Conservation (phyloP, 2,797 vertebrate species). For the Furcifer pardalis region DNA sequence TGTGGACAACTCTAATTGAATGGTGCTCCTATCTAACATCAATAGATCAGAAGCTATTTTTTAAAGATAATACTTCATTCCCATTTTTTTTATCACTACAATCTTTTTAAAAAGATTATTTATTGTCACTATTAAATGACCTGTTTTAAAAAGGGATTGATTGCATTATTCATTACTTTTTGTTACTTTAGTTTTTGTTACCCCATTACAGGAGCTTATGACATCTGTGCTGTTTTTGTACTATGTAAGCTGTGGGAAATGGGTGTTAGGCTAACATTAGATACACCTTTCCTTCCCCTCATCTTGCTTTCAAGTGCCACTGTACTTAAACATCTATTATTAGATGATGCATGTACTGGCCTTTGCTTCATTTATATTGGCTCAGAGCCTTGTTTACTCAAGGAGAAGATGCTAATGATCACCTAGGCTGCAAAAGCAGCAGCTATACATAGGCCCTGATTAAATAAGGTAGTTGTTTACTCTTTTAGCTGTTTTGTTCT, state of each 20-base stretch:
- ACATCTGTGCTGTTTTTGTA: not conserved
- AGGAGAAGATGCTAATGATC: not conserved
- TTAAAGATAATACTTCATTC: not conserved
- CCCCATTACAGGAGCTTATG: not conserved
- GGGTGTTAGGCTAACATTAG: not conserved
- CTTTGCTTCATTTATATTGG: not conserved
- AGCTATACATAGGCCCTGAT: not conserved
- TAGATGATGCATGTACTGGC: not conserved
- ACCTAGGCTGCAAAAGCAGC: slow-evolving; percentile 2
- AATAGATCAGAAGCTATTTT: not conserved
- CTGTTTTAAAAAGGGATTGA: not conserved
- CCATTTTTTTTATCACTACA: not conserved
- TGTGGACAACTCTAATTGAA: not conserved
- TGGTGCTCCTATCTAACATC: not conserved
- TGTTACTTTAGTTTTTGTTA: too few relatives aligned
- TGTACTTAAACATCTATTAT: not conserved
- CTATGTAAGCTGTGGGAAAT: not conserved
- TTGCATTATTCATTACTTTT: not conserved
- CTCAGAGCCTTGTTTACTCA: slow-evolving; percentile 6
- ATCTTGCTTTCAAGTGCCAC: not conserved
- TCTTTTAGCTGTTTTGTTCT: not conserved
- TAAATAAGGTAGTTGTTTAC: not conserved
- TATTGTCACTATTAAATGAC: not conserved
- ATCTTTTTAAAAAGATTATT: not conserved
- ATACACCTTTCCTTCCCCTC: not conserved